Evolutionary conservation across 2,797 vertebrate genomes (phyloP).

Genomic region (Fistularia tabacaria): DNA sequence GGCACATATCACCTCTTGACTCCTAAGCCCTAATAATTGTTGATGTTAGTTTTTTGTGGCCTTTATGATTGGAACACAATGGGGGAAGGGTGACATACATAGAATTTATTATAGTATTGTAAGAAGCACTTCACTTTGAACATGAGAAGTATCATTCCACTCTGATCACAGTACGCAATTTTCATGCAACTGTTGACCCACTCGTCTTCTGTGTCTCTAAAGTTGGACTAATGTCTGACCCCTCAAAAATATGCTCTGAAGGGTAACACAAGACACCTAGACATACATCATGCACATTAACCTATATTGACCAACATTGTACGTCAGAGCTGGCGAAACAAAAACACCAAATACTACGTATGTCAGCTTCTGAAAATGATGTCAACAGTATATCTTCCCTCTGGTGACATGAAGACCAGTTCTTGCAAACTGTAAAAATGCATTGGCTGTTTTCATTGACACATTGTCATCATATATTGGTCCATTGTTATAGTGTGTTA

Average conservation of each 20-base stretch:
- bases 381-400: slow-evolving; percentile 18
- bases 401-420: too few species aligned
- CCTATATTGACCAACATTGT: not conserved
- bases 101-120: slow-evolving; percentile 20
- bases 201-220: slow-evolving; percentile 51
- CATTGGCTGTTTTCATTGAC: too few species aligned
- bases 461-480: too few species aligned
- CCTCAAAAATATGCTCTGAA: slow-evolving; percentile 24
- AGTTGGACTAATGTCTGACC: slow-evolving; percentile 42
- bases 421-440: too few species aligned
- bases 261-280: slow-evolving; percentile 52
- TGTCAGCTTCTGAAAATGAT: slow-evolving; percentile 2
- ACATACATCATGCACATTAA: slow-evolving; percentile 62
- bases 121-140: slow-evolving; percentile 24
- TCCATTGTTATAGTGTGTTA: too few species aligned
- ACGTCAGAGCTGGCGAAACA: too few species aligned
- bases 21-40: not conserved
- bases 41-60: too few species aligned
- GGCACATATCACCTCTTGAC: not conserved
- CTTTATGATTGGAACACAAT: not conserved
- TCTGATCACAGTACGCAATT: slow-evolving; percentile 19
- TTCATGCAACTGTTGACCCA: slow-evolving; percentile 31
- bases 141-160: slow-evolving; percentile 41
- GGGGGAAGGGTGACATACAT: not conserved
- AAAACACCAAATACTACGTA: too few species aligned